Base-by-base conservation (phyloP, 2,888 invertebrate species). In the Aleiodes leptofemur region DNA sequence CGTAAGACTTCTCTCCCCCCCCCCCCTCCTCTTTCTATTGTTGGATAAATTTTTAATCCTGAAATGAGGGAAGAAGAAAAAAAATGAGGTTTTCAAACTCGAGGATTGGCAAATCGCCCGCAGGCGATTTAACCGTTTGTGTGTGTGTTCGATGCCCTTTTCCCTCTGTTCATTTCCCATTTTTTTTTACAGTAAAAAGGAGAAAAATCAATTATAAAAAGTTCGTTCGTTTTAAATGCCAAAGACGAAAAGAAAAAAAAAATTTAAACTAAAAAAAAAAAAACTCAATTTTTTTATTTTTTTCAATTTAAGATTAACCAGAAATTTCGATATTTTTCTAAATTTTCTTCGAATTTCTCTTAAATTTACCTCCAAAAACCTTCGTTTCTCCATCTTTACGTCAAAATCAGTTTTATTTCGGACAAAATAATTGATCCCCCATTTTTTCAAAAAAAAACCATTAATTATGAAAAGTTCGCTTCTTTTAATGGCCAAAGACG, bases 21-120 rank as follows among this genome's bases (percentile, higher is more conserved):
- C 23, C 16, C 48, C 23, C 64, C 23, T 29, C 29, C 23, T 48
- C 23, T 29, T 48, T 82, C 83, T 81, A 83, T 86, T 85, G 84
- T 83, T 78, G 80, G 80, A 84, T 85, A 85, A 82, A 85, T 86
- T 84, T 85, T 86, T 85, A 84, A 86, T 83, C 84, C 82, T 72
- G 74, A 69, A 23, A 77, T 77, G 76, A 80, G 73, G 73, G 72
- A 81, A 23, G 23, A 23, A 23, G 23, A 23, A 23, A 80, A 78
- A 79, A 76, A 76, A 76, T 48, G 72, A 72, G 73, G 73, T 77
- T 77, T 68, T 59, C 9, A 69, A 72, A 38, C 59, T 72, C 74
- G 70, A 3, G 57, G 51, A 71, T 48, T 68, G 76, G 76, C 79
- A 76, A 82, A 77, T 77, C 73, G 79, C 78, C 74, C 70, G 61